phyloP scores from a whole-genome alignment of 2,797 vertebrate species.

The Gallinago nigripennis region DNA sequence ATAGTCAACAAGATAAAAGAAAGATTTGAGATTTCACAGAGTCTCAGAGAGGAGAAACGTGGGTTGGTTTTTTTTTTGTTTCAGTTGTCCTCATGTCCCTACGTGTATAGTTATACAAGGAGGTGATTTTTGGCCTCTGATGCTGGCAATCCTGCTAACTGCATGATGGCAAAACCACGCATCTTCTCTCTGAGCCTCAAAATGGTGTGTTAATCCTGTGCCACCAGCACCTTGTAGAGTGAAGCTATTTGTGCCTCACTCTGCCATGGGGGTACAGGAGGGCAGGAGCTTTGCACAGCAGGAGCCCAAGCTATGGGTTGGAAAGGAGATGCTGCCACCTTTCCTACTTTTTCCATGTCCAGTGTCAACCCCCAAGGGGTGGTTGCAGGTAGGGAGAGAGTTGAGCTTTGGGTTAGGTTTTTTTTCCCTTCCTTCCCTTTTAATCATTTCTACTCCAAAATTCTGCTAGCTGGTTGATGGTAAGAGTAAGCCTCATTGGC shows the following conservation, averaged over 20 bases:
- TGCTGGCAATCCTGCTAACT: background rate
- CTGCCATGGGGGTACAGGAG: background rate
- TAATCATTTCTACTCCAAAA: background rate
- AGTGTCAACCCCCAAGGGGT: background rate
- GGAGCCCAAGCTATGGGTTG: background rate
- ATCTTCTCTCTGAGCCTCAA: background rate
- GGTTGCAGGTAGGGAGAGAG: background rate
- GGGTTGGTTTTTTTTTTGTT: background rate
- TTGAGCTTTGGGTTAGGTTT: background rate
- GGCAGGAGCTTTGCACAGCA: background rate
- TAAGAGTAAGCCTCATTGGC: fast-evolving
- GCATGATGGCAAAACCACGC: background rate
- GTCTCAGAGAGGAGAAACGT: background rate
- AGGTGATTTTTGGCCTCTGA: background rate
- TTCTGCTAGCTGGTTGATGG: background rate
- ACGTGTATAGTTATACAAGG: background rate
- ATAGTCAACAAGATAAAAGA: background rate
- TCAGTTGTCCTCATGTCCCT: background rate
- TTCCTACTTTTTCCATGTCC: background rate
- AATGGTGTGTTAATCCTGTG: background rate
- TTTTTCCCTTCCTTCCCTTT: background rate
- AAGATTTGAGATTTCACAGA: background rate
- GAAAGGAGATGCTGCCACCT: background rate
- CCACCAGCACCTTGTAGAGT: background rate
- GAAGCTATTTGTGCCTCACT: background rate